Percentiles rank a stretch among this genome's conserved stretches.
Evolutionary conservation across 2,113 vertebrate genomes (phyloP).

Genomic region (Aegotheles bennettii): DNA sequence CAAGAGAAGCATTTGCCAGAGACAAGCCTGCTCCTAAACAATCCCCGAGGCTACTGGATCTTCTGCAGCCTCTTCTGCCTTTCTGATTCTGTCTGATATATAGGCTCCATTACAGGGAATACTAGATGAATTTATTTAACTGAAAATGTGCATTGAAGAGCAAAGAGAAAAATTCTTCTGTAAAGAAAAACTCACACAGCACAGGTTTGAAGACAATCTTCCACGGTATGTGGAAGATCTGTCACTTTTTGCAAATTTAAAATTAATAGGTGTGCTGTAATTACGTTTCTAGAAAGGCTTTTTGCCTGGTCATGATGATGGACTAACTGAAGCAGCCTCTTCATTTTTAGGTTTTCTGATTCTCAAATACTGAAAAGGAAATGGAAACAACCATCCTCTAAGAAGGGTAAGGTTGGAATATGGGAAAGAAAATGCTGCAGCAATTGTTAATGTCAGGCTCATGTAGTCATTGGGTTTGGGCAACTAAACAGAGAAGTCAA

Average conservation of each 20-base stretch:
- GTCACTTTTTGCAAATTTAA: neutral
- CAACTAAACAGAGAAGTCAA: neutral
- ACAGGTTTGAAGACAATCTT: neutral
- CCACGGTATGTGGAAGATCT: neutral
- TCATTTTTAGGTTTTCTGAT: neutral
- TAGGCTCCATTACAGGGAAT: neutral
- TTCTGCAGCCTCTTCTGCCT: slow-evolving; percentile 40
- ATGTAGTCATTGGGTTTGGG: neutral
- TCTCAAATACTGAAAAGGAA: neutral
- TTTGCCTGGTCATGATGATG: neutral
- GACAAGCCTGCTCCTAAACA: slow-evolving; percentile 12
- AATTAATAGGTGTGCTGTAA: neutral
- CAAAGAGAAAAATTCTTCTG: neutral
- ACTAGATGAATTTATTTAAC: neutral
- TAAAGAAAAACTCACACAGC: neutral
- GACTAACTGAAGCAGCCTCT: neutral
- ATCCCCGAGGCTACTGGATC: neutral
- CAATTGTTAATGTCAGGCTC: neutral
- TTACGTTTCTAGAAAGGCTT: neutral
- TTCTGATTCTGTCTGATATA: slow-evolving; percentile 12
- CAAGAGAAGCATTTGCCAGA: neutral
- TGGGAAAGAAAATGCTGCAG: neutral
- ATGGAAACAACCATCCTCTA: neutral
- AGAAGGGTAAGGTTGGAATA: neutral
- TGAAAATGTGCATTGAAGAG: neutral